Conservation (phyloP, 2,113 vertebrate genomes). For the Amblyornis subalaris region DNA sequence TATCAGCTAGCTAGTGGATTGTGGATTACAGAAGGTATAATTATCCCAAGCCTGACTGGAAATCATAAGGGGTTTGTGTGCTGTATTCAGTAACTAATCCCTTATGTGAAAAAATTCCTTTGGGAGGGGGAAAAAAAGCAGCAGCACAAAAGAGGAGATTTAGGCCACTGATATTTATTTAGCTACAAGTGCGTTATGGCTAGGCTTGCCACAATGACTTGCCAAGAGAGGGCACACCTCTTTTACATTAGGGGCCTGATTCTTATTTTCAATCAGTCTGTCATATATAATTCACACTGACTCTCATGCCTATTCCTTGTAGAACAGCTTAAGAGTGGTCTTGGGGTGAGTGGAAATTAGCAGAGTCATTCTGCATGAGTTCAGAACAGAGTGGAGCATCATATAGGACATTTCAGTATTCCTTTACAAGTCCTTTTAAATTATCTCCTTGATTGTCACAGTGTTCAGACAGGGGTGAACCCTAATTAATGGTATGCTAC, state of each 20-base stretch:
- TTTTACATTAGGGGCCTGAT: background rate
- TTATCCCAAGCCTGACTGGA: background rate
- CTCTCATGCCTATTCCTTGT: background rate
- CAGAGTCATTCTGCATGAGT: background rate
- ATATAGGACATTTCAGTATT: background rate
- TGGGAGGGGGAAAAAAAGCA: fast-evolving
- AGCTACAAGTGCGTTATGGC: background rate
- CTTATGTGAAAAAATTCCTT: background rate
- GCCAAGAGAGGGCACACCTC: background rate
- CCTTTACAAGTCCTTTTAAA: background rate
- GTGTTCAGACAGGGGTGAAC: background rate
- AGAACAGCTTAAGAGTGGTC: background rate
- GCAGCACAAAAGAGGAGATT: background rate
- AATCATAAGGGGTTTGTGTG: background rate
- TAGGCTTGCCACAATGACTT: background rate
- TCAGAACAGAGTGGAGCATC: background rate
- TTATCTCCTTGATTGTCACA: background rate
- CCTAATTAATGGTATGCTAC: background rate
- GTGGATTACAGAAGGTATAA: constrained; percentile 7
- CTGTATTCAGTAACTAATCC: background rate
- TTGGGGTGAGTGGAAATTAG: background rate
- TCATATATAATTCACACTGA: background rate
- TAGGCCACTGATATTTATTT: background rate
- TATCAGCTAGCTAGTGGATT: constrained; percentile 21
- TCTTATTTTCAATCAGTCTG: background rate